phyloP scores from a whole-genome alignment of 2,797 vertebrate genomes.

The Xenentodon cancila region DNA sequence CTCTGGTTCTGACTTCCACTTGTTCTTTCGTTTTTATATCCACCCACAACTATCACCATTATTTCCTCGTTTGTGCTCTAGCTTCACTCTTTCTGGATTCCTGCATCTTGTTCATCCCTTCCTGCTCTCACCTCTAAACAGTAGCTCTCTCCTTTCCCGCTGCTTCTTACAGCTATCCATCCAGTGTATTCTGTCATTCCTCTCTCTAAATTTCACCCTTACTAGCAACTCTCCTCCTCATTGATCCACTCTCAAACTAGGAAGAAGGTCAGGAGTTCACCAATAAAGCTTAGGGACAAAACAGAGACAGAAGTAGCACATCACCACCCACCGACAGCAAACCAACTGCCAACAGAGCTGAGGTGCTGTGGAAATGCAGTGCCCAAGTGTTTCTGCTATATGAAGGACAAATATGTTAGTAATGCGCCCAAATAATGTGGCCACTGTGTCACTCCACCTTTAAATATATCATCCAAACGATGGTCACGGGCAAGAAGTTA shows the following conservation, averaged over 20 bases:
- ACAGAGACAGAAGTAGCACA: conserved; percentile 42
- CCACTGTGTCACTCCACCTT: conserved; percentile 13
- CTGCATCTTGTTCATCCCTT: conserved; percentile 27
- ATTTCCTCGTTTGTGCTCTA: conserved; percentile 13
- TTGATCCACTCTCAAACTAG: conserved; percentile 67
- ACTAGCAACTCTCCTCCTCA: conserved; percentile 43
- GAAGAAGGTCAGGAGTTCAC: conserved; percentile 71
- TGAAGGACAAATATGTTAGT: neutral
- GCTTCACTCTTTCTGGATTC: conserved; percentile 29
- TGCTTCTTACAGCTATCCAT: neutral
- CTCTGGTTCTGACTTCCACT: conserved; percentile 30
- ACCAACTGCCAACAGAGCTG: conserved; percentile 29
- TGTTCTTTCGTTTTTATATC: conserved; percentile 35
- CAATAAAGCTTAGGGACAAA: conserved; percentile 73
- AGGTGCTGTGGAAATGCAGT: conserved; percentile 20
- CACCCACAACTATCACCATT: conserved; percentile 44
- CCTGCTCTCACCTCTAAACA: conserved; percentile 30
- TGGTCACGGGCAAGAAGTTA: conserved; percentile 44
- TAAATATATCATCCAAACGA: conserved; percentile 50
- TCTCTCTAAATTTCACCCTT: conserved; percentile 8
- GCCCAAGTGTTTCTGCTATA: conserved; percentile 1
- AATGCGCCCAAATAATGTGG: conserved; percentile 28
- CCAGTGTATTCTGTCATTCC: conserved; percentile 29
- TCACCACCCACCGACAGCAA: conserved; percentile 1
- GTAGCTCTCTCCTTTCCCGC: conserved; percentile 1